Conservation (phyloP, 35 echinoderm and acorn worm species). For the Lytechinus pictus region DNA sequence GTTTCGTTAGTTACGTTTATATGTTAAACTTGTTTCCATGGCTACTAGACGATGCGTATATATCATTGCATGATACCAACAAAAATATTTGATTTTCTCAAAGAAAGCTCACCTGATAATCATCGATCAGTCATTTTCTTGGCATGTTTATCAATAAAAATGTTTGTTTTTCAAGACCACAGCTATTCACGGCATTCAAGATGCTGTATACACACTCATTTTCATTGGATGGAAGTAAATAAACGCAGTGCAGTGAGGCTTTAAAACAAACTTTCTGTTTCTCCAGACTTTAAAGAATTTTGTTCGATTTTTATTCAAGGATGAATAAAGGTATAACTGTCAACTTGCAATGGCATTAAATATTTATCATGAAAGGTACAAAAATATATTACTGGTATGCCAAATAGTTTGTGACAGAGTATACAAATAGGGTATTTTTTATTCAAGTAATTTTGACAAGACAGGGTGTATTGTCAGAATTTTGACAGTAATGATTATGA, state of each 20-base stretch:
- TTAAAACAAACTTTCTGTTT: not conserved
- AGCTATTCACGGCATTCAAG: not conserved
- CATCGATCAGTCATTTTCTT: not conserved
- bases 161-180: not conserved
- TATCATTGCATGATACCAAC: not conserved
- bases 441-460: not conserved
- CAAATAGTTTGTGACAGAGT: not conserved
- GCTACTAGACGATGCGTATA: not conserved
- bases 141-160: not conserved
- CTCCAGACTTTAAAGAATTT: not conserved
- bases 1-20: not conserved
- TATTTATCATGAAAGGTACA: not conserved
- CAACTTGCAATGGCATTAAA: not conserved
- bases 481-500: not conserved
- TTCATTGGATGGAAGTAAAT: not conserved
- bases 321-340: not conserved
- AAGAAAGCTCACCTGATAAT: not conserved
- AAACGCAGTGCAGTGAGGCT: not conserved
- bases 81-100: not conserved
- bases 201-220: not conserved
- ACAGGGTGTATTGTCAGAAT: not conserved
- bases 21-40: not conserved
- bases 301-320: not conserved
- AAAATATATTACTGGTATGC: not conserved
- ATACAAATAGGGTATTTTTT: not conserved